Evolutionary conservation across 1,140 invertebrate genomes (phyloP).

Genomic region (Bombus picipes): DNA sequence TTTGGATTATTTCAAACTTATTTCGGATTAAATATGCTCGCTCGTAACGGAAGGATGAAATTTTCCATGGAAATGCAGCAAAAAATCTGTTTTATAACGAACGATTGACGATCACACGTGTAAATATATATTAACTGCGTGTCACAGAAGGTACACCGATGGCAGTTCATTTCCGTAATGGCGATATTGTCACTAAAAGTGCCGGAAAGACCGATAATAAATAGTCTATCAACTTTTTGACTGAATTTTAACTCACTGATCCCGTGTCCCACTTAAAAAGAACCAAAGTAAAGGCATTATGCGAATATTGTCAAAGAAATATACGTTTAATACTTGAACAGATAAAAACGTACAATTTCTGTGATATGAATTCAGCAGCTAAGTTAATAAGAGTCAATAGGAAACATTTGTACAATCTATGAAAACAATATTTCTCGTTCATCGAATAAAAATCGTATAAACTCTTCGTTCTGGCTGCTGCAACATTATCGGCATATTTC

Average conservation of each 20-base stretch:
- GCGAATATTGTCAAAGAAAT: not conserved
- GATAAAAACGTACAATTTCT: not conserved
- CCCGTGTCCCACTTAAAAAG: no score
- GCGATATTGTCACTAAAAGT: not conserved
- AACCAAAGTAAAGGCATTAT: no score
- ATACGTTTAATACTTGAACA: no score
- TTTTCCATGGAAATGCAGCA: not conserved
- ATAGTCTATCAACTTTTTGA: not conserved
- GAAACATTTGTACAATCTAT: not conserved
- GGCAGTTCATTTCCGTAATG: not conserved
- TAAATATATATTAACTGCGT: not conserved
- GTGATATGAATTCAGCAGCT: not conserved
- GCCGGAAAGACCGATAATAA: not conserved
- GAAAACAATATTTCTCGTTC: not conserved
- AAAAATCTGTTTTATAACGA: not conserved
- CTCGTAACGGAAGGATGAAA: not conserved
- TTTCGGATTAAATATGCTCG: not conserved
- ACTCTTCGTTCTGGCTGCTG: no score
- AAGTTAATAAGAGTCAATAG: no score
- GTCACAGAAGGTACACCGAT: not conserved
- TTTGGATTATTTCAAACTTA: not conserved
- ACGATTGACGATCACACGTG: not conserved
- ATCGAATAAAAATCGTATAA: not conserved
- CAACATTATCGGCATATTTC: no score
- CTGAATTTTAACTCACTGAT: not conserved